Evolutionary conservation across 2,113 vertebrate species (phyloP).

Genomic region (Solenodon paradoxus): DNA sequence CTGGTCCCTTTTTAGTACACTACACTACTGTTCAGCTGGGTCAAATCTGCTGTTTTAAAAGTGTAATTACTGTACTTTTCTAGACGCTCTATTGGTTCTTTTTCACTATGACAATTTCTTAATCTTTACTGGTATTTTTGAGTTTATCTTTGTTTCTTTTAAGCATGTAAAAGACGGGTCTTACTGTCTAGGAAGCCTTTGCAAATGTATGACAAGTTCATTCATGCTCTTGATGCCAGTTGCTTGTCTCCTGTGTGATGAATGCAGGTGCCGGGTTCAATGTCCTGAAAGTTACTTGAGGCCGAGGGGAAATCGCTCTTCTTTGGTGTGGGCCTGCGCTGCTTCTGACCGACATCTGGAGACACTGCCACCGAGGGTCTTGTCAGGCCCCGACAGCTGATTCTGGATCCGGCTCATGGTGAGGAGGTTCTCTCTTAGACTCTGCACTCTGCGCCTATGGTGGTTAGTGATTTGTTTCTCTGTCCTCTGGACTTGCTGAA

Average conservation of each 20-base stretch:
- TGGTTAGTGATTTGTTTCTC: background rate
- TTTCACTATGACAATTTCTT: background rate
- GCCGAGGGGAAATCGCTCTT: background rate
- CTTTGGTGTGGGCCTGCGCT: background rate
- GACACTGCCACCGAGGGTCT: background rate
- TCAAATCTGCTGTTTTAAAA: background rate
- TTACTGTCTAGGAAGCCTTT: background rate
- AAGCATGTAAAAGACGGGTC: background rate
- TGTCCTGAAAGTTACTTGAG: background rate
- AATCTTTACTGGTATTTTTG: background rate
- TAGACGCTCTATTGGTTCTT: background rate
- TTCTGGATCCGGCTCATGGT: fast-evolving
- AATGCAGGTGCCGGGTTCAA: too few species aligned
- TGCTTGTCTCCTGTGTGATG: background rate
- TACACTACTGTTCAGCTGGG: background rate
- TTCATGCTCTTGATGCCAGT: background rate
- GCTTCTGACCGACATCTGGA: background rate
- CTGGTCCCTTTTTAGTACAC: background rate
- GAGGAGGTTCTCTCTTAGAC: background rate
- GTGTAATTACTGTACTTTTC: background rate
- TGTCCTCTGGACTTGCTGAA: background rate
- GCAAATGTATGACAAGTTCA: background rate
- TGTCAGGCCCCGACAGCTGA: fast-evolving
- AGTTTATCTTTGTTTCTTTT: background rate
- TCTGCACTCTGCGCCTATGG: background rate